Evolutionary conservation across 2,888 invertebrate genomes (phyloP), one percentile per base, ranked within the genome.

Genomic region (Apamea anceps): DNA sequence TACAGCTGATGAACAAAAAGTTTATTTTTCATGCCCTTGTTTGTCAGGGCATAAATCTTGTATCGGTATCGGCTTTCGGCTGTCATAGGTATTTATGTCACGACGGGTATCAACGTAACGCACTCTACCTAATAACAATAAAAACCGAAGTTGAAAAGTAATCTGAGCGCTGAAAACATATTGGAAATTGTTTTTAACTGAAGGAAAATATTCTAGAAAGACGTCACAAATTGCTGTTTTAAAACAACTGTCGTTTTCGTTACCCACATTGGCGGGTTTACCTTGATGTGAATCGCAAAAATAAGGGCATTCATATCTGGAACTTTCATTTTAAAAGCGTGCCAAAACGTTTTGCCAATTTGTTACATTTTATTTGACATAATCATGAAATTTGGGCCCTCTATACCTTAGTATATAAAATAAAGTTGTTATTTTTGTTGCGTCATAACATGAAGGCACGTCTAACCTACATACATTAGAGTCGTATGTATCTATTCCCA

Each of bases 1-100:
- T 96, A 96, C 94, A 94, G 94, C 93, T 94, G 94, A 95, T 94
- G 94, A 95, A 94, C 93, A 93, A 95, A 95, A 95, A 91, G 88
- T 92, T 92, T 90, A 90, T 92, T 92, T 93, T 93, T 93, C 92
- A 90, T 93, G 93, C 89, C 91, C 93, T 92, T 93, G 92, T 94
- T 95, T 92, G 91, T 90, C 87, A 85, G 85, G 78, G 71, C 90
- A 90, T 93, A 91, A 93, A 91, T 92, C 89, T 91, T 85, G 80
- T 85, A 90, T 88, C 84, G 82, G 87, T 88, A 87, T 88, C 87
- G 81, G 85, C 72, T 89, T 85, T 79, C 79, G 82, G 84, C 84
- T 84, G 87, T 87, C 88, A 87, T 79, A 79, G 75, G 71, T 85
- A 90, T 89, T 86, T 86, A 78, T 85, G 81, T 87, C 87, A 86